These are phyloP conservation scores for Cephus pygmeus DNA, from an alignment of 2,888 invertebrate genomes.

Conservation along the genomic window DNA sequence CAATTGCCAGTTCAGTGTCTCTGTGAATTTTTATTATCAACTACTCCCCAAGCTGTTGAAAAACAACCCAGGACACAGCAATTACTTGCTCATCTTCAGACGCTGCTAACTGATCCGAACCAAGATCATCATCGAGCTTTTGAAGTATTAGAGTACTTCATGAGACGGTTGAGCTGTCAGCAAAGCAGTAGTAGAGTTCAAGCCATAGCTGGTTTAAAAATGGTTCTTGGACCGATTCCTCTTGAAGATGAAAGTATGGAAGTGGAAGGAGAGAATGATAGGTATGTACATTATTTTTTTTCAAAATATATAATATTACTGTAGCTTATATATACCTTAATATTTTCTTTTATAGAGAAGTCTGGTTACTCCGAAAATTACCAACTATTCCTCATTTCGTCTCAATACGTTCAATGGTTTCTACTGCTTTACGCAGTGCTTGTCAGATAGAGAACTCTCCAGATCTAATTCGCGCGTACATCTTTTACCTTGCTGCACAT, in stretches of 20 bases:
- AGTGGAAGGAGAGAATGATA: slow-evolving; percentile 57
- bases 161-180: slow-evolving; percentile 84
- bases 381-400: slow-evolving; percentile 84
- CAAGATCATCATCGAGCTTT: slow-evolving; percentile 75
- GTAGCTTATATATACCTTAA: too few species aligned
- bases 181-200: slow-evolving; percentile 81
- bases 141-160: slow-evolving; percentile 91
- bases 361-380: slow-evolving; percentile 74
- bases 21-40: slow-evolving; percentile 90
- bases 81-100: slow-evolving; percentile 74
- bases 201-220: slow-evolving; percentile 80
- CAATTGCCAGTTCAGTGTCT: slow-evolving; percentile 97
- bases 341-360: slow-evolving; percentile 47
- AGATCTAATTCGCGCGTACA: slow-evolving; percentile 82
- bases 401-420: slow-evolving; percentile 76
- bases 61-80: slow-evolving; percentile 84
- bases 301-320: neutral
- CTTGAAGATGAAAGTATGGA: slow-evolving; percentile 66
- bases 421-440: slow-evolving; percentile 82
- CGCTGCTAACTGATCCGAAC: slow-evolving; percentile 69
- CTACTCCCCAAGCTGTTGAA: slow-evolving; percentile 72
- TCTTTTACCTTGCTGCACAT: slow-evolving; percentile 84
- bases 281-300: slow-evolving; percentile 34
- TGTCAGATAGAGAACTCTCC: slow-evolving; percentile 93
- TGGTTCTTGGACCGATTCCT: slow-evolving; percentile 72